Evolutionary conservation across 2,888 invertebrate species (phyloP).

Genomic region (Polydesmus complanatus): DNA sequence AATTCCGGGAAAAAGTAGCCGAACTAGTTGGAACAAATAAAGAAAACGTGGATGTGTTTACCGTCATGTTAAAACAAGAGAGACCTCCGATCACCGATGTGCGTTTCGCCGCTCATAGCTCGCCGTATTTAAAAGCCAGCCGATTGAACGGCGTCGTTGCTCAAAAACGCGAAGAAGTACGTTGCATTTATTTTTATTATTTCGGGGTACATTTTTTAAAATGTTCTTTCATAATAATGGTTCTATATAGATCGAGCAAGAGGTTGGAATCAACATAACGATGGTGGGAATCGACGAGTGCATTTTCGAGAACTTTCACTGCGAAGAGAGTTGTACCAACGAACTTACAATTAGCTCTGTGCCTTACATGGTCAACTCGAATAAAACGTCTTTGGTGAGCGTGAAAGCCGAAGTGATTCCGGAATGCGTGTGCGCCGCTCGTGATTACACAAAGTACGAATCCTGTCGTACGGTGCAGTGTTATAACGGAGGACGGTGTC

Average conservation of each 20-base stretch:
- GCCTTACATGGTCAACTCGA: conserved; percentile 92
- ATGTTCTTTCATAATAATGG: background rate
- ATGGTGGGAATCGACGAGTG: conserved; percentile 98
- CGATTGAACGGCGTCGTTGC: conserved; percentile 85
- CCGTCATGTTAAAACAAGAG: conserved; percentile 67
- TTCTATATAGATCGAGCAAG: conserved; percentile 56
- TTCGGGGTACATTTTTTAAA: background rate
- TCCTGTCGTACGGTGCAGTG: conserved; percentile 81
- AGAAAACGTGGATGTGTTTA: conserved; percentile 90
- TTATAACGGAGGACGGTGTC: conserved; percentile 90
- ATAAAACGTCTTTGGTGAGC: conserved; percentile 90
- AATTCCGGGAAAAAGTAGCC: conserved; percentile 71
- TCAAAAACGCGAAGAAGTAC: conserved; percentile 72
- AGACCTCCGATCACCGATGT: conserved; percentile 82
- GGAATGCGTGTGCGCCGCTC: conserved; percentile 83
- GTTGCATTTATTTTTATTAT: background rate
- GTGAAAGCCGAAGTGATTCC: conserved; percentile 84
- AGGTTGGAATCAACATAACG: conserved; percentile 87
- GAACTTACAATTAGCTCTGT: conserved; percentile 72
- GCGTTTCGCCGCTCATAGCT: conserved; percentile 86
- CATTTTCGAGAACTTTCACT: conserved; percentile 83
- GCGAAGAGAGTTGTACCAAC: conserved; percentile 93
- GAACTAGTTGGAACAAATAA: conserved; percentile 69
- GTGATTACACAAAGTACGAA: conserved; percentile 80
- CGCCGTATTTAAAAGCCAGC: conserved; percentile 88